Percentiles rank a stretch among this genome's conserved stretches.
These are phyloP conservation scores for Papilio dardanus DNA, from an alignment of 1,140 invertebrate species.

Conservation along the genomic window DNA sequence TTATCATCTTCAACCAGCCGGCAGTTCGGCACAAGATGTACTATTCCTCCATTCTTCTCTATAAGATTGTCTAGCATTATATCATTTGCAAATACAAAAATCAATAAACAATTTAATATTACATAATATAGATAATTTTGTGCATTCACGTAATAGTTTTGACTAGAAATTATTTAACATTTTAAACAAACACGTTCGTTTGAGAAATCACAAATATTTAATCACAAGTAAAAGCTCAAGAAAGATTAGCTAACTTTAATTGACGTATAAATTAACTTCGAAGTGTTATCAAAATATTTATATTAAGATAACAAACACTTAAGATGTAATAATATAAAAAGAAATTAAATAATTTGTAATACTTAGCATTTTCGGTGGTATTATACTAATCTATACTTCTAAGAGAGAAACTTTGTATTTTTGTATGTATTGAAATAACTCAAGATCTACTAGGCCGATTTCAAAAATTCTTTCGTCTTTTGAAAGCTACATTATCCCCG, in stretches of 20 bases:
- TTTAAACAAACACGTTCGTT: conserved; percentile 16
- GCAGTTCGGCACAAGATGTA: too few relatives aligned
- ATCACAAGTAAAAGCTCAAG: neutral
- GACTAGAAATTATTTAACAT: neutral
- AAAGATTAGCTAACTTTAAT: neutral
- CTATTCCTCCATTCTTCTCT: too few relatives aligned
- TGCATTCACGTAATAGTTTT: neutral
- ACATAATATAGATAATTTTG: neutral
- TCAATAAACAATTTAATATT: neutral
- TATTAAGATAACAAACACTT: neutral
- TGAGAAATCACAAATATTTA: conserved; percentile 24
- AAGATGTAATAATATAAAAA: neutral
- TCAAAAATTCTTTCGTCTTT: too few relatives aligned
- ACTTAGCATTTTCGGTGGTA: too few relatives aligned
- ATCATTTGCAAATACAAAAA: neutral
- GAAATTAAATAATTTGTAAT: neutral
- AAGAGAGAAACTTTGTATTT: too few relatives aligned
- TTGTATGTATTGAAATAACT: too few relatives aligned
- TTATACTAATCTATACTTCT: too few relatives aligned
- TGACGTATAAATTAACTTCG: neutral
- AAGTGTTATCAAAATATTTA: neutral
- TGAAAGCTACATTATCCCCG: too few relatives aligned
- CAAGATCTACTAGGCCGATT: too few relatives aligned
- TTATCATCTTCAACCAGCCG: too few relatives aligned
- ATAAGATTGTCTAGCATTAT: neutral